These are phyloP conservation scores for Stegodyphus dumicola DNA, from an alignment of 1,140 invertebrate species.

Conservation along the genomic window DNA sequence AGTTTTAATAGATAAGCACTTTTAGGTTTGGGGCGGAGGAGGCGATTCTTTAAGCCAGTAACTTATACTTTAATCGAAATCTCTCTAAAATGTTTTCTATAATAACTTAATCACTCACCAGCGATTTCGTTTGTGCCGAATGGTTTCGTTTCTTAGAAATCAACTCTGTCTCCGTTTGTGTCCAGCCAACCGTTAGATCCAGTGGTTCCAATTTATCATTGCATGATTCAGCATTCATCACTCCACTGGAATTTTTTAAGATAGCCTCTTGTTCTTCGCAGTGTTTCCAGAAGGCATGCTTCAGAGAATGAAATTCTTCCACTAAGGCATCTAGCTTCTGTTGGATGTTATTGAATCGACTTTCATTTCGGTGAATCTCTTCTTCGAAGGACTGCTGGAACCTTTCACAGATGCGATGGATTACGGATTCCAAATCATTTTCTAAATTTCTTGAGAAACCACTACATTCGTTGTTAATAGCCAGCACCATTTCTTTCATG, in stretches of 20 bases:
- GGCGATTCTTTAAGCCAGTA: no score
- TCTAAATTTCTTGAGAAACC: neutral
- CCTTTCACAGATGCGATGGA: neutral
- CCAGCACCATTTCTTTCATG: neutral
- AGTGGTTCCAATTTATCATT: neutral
- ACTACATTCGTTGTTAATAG: neutral
- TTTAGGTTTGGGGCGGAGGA: no score
- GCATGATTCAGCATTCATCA: neutral
- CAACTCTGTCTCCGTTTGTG: neutral
- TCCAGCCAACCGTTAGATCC: neutral
- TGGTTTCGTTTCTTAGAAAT: neutral
- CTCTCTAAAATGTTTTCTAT: no score
- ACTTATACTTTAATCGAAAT: no score
- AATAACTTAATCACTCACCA: neutral
- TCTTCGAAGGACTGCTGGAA: neutral
- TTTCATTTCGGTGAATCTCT: neutral
- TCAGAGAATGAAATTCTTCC: neutral
- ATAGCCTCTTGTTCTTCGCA: no score
- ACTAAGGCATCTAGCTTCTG: neutral
- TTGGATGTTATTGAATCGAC: slow-evolving; percentile 3
- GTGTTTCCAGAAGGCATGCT: slow-evolving; percentile 1
- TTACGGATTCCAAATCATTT: neutral
- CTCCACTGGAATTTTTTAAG: neutral
- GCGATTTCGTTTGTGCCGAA: neutral
- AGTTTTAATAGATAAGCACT: no score